Conservation (phyloP, 2,888 invertebrate genomes). For the Gisinianus flammeolus region DNA sequence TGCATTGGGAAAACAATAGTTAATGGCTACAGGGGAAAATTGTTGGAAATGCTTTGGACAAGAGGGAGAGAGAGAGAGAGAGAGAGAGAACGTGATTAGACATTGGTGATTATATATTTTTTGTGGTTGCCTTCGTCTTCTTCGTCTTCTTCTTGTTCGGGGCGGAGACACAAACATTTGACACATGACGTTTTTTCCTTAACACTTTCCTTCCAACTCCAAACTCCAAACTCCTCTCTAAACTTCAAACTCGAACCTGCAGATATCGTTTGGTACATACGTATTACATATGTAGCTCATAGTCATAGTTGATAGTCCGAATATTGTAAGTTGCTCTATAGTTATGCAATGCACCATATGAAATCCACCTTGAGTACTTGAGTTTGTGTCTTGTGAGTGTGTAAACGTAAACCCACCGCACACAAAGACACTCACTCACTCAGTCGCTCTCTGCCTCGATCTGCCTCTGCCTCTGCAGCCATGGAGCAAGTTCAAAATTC, state of each 20-base stretch:
- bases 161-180: constrained; percentile 19
- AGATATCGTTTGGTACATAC: too few species aligned
- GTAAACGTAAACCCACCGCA: constrained; percentile 12
- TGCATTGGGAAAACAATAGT: constrained; percentile 6
- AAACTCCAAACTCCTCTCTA: too few species aligned
- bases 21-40: constrained; percentile 8
- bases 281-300: too few species aligned
- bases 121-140: constrained; percentile 10
- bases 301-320: too few species aligned
- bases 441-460: too few species aligned
- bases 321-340: too few species aligned
- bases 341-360: too few species aligned
- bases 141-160: not conserved
- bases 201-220: constrained; percentile 12
- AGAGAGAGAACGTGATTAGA: constrained; percentile 12
- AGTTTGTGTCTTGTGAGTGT: too few species aligned
- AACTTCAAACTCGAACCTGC: too few species aligned
- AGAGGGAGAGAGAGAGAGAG: not conserved
- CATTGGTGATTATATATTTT: constrained; percentile 17
- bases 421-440: not conserved
- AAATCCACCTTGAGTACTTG: too few species aligned
- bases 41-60: constrained; percentile 5
- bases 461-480: too few species aligned
- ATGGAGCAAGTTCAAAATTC: too few species aligned
- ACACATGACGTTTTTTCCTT: constrained; percentile 7